Evolutionary conservation across 2,888 invertebrate species (phyloP), one percentile per base, ranked within the genome.

Genomic region (Quadriops clusia): DNA sequence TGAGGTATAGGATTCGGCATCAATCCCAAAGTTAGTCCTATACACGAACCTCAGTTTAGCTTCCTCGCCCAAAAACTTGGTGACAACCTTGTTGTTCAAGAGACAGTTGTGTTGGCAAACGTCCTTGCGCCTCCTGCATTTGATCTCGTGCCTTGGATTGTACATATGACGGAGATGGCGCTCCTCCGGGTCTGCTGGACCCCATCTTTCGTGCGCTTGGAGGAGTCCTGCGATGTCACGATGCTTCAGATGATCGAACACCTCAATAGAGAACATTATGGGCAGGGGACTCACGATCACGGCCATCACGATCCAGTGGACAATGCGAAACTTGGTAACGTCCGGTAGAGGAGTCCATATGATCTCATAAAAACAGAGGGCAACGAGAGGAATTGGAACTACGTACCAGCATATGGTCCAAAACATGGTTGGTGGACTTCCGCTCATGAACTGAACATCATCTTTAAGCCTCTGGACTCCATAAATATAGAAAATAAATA

Each of bases 321-420:
- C 5, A 21, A n/a, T n/a, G n/a, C n/a, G n/a, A n/a, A n/a, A n/a
- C n/a, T n/a, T n/a, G n/a, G n/a, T n/a, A n/a, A n/a, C n/a, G n/a
- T n/a, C n/a, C 13, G 2, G 11, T 22, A 22, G 6, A 22, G 13
- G 2, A 7, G 6, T 3, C 11, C 8, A 12, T 12, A 22, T 22
- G 22, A 12, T 11, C 11, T 3, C 7, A 22, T 11, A 22, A 8
- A 22, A 6, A 22, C 11, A 22, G 11, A 22, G n/a, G 15, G 4
- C 9, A 3, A 12, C 23, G 1, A 33, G 8, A 5, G 29, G 1
- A 12, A 14, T 1, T 9, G 38, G 38, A 5, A 16, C 17, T 3
- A 32, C 7, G 15, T 31, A 33, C 38, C 38, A 38, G 11, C 16
- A 28, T 8, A 33, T 25, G 28, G 36, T 38, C 38, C 38, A 38